Conservation (phyloP, 2,113 vertebrate genomes). For the Menura novaehollandiae region DNA sequence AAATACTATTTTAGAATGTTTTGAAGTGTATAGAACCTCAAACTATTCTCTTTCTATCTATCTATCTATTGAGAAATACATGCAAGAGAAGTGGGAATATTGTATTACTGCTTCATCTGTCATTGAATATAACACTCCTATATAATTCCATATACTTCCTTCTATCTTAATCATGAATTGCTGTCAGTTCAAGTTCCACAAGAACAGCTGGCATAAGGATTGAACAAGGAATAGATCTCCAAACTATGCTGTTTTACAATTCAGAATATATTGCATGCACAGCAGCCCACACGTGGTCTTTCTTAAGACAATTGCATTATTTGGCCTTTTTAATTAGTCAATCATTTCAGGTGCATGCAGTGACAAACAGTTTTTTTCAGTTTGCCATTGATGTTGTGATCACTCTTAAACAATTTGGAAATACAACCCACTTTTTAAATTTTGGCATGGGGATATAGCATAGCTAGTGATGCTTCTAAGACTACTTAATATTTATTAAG, state of each 20-base stretch:
- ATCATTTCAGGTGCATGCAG: neutral
- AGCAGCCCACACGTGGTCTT: neutral
- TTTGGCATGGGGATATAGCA: neutral
- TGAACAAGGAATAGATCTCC: neutral
- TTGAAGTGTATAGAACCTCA: neutral
- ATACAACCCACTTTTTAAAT: neutral
- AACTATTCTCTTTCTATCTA: neutral
- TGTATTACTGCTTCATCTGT: neutral
- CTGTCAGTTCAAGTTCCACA: neutral
- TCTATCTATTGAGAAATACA: neutral
- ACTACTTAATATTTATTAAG: neutral
- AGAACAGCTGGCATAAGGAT: neutral
- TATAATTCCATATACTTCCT: neutral
- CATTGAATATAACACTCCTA: neutral
- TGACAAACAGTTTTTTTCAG: neutral
- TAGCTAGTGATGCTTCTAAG: neutral
- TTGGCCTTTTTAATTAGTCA: neutral
- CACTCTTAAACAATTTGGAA: neutral
- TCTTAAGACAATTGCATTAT: neutral
- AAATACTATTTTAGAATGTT: neutral
- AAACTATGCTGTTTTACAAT: neutral
- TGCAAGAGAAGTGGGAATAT: neutral
- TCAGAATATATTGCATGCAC: neutral
- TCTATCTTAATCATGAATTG: neutral
- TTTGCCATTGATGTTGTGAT: neutral